phyloP scores from a whole-genome alignment of 2,888 invertebrate genomes.

The Amphipoea lucens region DNA sequence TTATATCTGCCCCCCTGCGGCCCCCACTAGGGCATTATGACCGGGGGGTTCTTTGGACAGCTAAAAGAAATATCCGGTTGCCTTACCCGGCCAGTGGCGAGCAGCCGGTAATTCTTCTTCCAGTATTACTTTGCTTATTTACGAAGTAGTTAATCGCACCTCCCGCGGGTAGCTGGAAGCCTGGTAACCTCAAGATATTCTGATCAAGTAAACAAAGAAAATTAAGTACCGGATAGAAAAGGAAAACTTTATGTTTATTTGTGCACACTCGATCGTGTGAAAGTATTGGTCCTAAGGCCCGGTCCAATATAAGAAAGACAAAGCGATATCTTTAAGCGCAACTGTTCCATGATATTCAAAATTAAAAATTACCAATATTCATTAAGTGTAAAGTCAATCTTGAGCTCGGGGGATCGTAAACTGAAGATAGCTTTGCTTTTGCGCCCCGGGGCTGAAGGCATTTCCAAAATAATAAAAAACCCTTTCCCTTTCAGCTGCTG shows the following conservation, averaged over 20 bases:
- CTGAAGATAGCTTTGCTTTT: slow-evolving; percentile 63
- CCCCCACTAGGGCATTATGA: slow-evolving; percentile 88
- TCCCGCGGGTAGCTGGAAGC: slow-evolving; percentile 75
- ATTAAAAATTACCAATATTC: slow-evolving; percentile 61
- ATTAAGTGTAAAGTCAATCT: slow-evolving; percentile 61
- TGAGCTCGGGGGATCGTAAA: slow-evolving; percentile 64
- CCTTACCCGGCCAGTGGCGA: slow-evolving; percentile 83
- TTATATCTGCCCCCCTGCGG: slow-evolving; percentile 88
- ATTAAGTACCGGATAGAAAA: slow-evolving; percentile 52
- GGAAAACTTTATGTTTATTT: slow-evolving; percentile 45
- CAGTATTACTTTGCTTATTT: slow-evolving; percentile 87
- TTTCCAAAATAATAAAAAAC: slow-evolving; percentile 70
- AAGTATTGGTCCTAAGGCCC: slow-evolving; percentile 28
- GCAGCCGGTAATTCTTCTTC: slow-evolving; percentile 87
- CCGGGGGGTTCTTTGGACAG: slow-evolving; percentile 90
- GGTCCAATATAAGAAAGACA: too few relatives aligned
- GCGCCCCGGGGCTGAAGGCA: slow-evolving; percentile 59
- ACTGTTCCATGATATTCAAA: slow-evolving; percentile 36
- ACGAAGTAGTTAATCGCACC: slow-evolving; percentile 85
- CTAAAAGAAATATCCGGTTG: slow-evolving; percentile 90
- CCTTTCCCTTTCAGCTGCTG: slow-evolving; percentile 61
- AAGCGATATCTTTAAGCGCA: background rate
- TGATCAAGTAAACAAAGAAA: slow-evolving; percentile 63
- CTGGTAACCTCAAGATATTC: slow-evolving; percentile 68
- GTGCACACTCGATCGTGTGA: slow-evolving; percentile 11